Base-by-base conservation (phyloP, 2,888 invertebrate genomes). In the Campaea margaritaria region DNA sequence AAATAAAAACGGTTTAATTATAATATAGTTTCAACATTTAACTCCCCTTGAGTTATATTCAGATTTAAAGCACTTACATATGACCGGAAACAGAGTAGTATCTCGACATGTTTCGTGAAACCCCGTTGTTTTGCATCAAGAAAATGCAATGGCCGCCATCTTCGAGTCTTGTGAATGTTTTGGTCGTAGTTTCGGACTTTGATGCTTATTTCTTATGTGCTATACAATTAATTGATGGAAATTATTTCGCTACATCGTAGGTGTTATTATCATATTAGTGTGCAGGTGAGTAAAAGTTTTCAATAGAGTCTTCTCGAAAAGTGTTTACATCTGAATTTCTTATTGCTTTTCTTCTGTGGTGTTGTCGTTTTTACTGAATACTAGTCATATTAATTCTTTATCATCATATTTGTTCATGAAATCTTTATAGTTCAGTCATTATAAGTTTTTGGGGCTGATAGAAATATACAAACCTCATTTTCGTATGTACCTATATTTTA, bases 131-230 rank as follows among this genome's bases (percentile, higher is more conserved):
- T 95, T 96, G 96, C 95, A 96, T 95, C 95, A 94, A 94, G 95
- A 94, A 94, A 94, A 95, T 91, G 95, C 94, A 95, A 95, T 96
- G 95, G 95, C 95, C 95, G 96, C 96, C 96, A 95, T 96, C 95
- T 96, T 96, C 95, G 94, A 95, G 93, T 95, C 95, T 95, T 94
- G 94, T 95, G 94, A 94, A 95, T 95, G 95, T 95, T 95, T 95
- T 95, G 94, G 93, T 92, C 92, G 91, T 91, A 92, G 90, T 91
- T 91, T 82, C 86, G 79, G 72, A 89, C 83, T 91, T 87, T 91
- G 83, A 90, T 82, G 86, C 81, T 74, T 86, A 81, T 86, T 87
- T 87, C 81, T 62, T 77, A 75, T 78, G 85, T 92, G 89, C 79
- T 89, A 91, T 91, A 90, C 81, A 84, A 88, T 88, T 91, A 83